Conservation (phyloP, 2,797 vertebrate species). For the Yasuhikotakia modesta region DNA sequence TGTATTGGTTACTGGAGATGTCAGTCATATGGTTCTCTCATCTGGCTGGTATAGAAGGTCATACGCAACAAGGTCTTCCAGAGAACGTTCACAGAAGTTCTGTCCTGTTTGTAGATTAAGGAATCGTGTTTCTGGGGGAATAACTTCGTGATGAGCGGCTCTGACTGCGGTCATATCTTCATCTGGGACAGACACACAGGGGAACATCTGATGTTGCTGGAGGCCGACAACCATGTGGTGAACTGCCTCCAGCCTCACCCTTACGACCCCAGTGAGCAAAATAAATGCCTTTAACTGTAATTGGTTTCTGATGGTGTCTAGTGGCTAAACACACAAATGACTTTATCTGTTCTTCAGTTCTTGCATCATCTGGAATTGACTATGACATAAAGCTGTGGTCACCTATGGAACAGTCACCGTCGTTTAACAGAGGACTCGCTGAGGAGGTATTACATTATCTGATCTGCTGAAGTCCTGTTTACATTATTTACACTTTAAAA, state of each 20-base stretch:
- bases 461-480: background rate
- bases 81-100: background rate
- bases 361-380: conserved; percentile 98
- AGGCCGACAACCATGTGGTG: conserved; percentile 98
- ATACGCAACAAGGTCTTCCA: too few relatives aligned
- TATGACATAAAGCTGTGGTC: conserved; percentile 99
- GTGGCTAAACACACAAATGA: background rate
- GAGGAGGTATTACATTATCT: conserved; percentile 89
- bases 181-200: conserved; percentile 97
- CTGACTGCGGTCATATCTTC: conserved; percentile 98
- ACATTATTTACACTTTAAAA: background rate
- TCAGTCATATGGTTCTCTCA: too few relatives aligned
- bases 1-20: too few relatives aligned
- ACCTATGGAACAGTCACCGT: conserved; percentile 86
- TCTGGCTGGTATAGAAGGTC: too few relatives aligned
- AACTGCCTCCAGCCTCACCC: conserved; percentile 99
- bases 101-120: conserved; percentile 84
- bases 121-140: conserved; percentile 98
- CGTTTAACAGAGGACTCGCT: conserved; percentile 95
- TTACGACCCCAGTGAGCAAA: conserved; percentile 91
- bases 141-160: conserved; percentile 98
- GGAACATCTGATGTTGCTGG: conserved; percentile 95
- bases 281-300: background rate
- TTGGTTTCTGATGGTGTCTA: too few relatives aligned
- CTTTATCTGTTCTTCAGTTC: conserved; percentile 78